Evolutionary conservation across 2,888 invertebrate species (phyloP), one percentile per base, ranked within the genome.

Genomic region (Eilema caniola): DNA sequence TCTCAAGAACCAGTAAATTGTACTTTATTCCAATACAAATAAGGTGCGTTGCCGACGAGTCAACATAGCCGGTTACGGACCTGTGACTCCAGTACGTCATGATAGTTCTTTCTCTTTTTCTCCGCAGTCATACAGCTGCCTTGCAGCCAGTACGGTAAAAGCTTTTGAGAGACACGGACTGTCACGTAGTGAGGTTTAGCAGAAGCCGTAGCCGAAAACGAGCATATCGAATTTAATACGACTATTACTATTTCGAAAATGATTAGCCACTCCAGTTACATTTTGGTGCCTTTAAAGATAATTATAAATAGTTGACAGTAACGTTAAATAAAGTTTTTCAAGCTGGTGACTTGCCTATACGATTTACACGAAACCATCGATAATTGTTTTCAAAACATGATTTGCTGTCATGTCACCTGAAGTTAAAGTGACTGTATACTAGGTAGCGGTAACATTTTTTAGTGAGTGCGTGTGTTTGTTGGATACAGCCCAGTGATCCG

Each of bases 91-190:
- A 80, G 81, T 87, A 88, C 90, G 89, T 88, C 86, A 89, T 79
- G 82, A 89, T 93, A 89, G 89, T 90, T 95, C 93, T 93, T 91
- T 95, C 95, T 94, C 94, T 94, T 93, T 92, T 92, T 90, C 66
- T 87, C 85, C 90, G 79, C 89, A 90, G 85, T 88, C 75, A 88
- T 90, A 90, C 92, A 91, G 91, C 90, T 93, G 92, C 92, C 91
- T 90, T 81, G 86, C 86, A 86, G 89, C 87, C 91, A 95, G 95
- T 95, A 92, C 92, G 88, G 92, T 90, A 88, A 90, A 89, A 91
- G 89, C 91, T 87, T 86, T 92, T 88, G 84, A 85, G 84, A 83
- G 85, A 85, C 83, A 86, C 89, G 88, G 93, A 90, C 90, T 85
- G 88, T 90, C 85, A 85, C 87, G 88, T 86, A 80, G 84, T 82